Percentiles rank a stretch among this genome's conserved stretches.
Conservation (phyloP, 2,888 invertebrate genomes). For the Cabera pusaria region DNA sequence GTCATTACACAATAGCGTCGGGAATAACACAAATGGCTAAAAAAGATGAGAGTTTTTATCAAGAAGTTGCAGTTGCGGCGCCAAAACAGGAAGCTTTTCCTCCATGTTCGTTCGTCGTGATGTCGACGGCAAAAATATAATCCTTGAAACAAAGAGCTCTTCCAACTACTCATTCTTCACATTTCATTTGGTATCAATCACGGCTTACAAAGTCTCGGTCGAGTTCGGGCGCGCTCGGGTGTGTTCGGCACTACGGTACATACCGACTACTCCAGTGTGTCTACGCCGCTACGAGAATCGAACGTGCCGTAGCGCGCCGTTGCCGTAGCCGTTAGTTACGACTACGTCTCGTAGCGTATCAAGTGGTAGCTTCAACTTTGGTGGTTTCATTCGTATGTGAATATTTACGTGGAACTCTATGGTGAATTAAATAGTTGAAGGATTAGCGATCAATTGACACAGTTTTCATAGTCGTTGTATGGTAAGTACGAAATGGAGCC, state of each 20-base stretch:
- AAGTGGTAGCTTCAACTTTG: slow-evolving; percentile 47
- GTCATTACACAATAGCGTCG: slow-evolving; percentile 28
- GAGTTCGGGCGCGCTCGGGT: slow-evolving; percentile 59
- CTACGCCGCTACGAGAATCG: slow-evolving; percentile 60
- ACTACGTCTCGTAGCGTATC: slow-evolving; percentile 48
- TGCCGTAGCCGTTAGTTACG: slow-evolving; percentile 40
- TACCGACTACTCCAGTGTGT: slow-evolving; percentile 65
- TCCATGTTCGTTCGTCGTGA: slow-evolving; percentile 38
- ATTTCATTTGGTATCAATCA: slow-evolving; percentile 83
- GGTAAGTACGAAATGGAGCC: slow-evolving; percentile 49
- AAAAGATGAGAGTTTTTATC: slow-evolving; percentile 36
- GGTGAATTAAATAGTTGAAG: slow-evolving; percentile 47
- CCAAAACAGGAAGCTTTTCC: slow-evolving; percentile 31
- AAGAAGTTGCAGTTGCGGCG: slow-evolving; percentile 28
- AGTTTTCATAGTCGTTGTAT: slow-evolving; percentile 54
- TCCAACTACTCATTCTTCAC: slow-evolving; percentile 78
- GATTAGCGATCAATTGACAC: slow-evolving; percentile 43
- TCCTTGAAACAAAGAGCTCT: slow-evolving; percentile 76
- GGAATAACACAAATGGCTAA: slow-evolving; percentile 19
- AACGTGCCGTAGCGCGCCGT: slow-evolving; percentile 63
- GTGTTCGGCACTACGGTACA: slow-evolving; percentile 58
- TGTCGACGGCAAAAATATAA: slow-evolving; percentile 55
- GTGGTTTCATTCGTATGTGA: slow-evolving; percentile 40
- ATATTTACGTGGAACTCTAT: slow-evolving; percentile 49
- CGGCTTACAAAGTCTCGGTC: slow-evolving; percentile 68